A percentile compares a stretch with the other conserved stretches of the same genome.
Conservation (phyloP, 2,888 invertebrate genomes). For the Drosophila incognita region DNA sequence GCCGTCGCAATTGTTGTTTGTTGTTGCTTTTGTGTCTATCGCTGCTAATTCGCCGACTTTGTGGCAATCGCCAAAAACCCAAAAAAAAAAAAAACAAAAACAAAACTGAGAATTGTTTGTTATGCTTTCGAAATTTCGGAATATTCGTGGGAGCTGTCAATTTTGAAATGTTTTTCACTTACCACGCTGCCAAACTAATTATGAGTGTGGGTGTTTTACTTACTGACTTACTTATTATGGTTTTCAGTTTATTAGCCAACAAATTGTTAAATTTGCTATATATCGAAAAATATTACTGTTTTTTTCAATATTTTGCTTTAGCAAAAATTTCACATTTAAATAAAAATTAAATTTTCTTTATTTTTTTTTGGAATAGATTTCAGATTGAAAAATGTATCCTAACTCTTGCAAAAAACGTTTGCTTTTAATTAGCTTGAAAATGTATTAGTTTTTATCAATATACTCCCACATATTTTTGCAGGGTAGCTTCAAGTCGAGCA, state of each 20-base stretch:
- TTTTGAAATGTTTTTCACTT: slow-evolving; percentile 18
- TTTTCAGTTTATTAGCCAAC: background rate
- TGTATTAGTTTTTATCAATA: background rate
- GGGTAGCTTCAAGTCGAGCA: background rate
- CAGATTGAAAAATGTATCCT: background rate
- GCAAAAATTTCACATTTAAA: background rate
- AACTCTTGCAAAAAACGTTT: background rate
- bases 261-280: background rate
- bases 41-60: slow-evolving; percentile 33
- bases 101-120: slow-evolving; percentile 13
- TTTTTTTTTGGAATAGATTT: background rate
- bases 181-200: background rate
- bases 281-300: background rate
- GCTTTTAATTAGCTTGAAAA: background rate
- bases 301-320: background rate
- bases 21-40: slow-evolving; percentile 23
- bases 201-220: background rate
- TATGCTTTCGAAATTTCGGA: slow-evolving; percentile 31
- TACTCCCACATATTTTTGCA: background rate
- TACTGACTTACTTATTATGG: background rate
- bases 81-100: slow-evolving; percentile 7
- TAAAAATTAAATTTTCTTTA: background rate
- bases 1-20: slow-evolving; percentile 10
- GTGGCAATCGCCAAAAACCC: slow-evolving; percentile 28
- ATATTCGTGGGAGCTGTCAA: slow-evolving; percentile 16